phyloP scores from a whole-genome alignment of 2,888 invertebrate species.

The Cheilosia scutellata region DNA sequence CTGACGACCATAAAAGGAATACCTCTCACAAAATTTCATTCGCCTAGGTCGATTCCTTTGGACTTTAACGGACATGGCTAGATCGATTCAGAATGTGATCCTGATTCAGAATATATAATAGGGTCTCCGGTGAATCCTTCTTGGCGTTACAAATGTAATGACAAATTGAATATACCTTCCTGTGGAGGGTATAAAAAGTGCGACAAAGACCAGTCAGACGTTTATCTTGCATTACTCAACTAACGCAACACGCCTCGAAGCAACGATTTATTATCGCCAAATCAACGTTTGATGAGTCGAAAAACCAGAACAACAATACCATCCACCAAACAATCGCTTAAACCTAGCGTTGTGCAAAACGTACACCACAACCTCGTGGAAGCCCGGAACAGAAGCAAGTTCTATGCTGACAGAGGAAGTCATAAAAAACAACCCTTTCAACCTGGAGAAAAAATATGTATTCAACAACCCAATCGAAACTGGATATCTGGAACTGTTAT shows the following conservation, averaged over 20 bases:
- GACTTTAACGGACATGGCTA: no score
- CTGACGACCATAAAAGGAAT: no score
- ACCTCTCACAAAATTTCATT: no score
- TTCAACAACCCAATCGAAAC: conserved; percentile 41
- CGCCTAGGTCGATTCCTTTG: no score
- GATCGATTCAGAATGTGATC: no score
- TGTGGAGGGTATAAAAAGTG: conserved; percentile 37
- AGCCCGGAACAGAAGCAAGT: conserved; percentile 22
- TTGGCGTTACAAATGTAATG: no score
- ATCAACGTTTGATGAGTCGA: conserved; percentile 57
- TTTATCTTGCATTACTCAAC: conserved; percentile 40
- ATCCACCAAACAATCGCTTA: conserved; percentile 34
- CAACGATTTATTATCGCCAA: conserved; percentile 38
- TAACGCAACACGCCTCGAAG: conserved; percentile 44
- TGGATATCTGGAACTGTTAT: conserved; percentile 40
- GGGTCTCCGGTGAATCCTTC: no score
- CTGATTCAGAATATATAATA: no score
- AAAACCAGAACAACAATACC: conserved; percentile 57
- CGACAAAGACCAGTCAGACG: conserved; percentile 33
- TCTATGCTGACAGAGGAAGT: conserved; percentile 49
- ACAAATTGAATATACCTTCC: no score
- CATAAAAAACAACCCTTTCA: conserved; percentile 31
- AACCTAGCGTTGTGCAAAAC: conserved; percentile 74
- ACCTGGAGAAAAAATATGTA: conserved; percentile 31
- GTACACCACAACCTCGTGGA: conserved; percentile 18